Evolutionary conservation across 2,888 invertebrate species (phyloP).

Genomic region (Pantelozetes paolii): DNA sequence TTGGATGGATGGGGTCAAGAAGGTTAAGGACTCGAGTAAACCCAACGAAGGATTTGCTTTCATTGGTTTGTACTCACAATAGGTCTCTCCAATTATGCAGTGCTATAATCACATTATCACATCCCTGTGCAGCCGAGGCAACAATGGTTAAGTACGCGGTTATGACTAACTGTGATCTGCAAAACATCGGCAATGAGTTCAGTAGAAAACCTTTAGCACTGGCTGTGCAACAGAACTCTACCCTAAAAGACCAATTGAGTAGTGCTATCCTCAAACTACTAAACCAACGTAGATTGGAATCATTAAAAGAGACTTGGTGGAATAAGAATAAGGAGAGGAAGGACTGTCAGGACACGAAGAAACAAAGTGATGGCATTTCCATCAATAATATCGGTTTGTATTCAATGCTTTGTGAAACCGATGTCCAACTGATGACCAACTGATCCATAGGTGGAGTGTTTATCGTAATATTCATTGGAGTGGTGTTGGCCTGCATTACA

Average conservation of each 20-base stretch:
- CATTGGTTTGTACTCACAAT: constrained; percentile 59
- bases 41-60: constrained; percentile 66
- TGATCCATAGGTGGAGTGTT: constrained; percentile 69
- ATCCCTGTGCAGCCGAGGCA: constrained; percentile 66
- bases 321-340: constrained; percentile 49
- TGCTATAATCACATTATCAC: too few species aligned
- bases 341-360: constrained; percentile 74
- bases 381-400: constrained; percentile 67
- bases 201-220: constrained; percentile 95
- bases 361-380: constrained; percentile 93
- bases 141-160: constrained; percentile 80
- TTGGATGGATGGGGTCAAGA: constrained; percentile 67
- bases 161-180: constrained; percentile 78
- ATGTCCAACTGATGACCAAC: constrained; percentile 22
- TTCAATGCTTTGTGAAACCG: background rate
- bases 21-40: constrained; percentile 56
- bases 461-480: constrained; percentile 93
- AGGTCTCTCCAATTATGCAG: background rate
- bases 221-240: constrained; percentile 92
- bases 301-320: constrained; percentile 89
- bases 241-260: constrained; percentile 87
- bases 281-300: constrained; percentile 87
- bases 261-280: constrained; percentile 86
- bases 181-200: constrained; percentile 92
- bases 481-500: constrained; percentile 82